Evolutionary conservation across 1,140 invertebrate genomes (phyloP).

Genomic region (Scaptomyza pallida): DNA sequence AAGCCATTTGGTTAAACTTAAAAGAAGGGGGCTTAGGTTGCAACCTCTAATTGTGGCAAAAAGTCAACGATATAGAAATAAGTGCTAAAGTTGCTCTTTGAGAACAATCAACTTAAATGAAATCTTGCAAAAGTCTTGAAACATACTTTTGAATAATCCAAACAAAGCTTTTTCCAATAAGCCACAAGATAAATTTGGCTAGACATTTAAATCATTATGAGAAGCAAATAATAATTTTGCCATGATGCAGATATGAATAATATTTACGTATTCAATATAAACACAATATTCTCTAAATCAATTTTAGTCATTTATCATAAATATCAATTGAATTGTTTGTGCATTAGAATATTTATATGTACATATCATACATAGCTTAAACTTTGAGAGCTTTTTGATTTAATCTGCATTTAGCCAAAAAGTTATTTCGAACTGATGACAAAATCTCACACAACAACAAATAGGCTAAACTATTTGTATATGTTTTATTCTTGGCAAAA

Average conservation of each 20-base stretch:
- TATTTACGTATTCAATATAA: not conserved
- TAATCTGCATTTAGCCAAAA: not conserved
- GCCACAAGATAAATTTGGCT: too few species aligned
- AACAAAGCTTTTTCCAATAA: not conserved
- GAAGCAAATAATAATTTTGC: not conserved
- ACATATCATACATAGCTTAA: not conserved
- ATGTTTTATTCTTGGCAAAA: not conserved
- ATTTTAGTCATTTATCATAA: not conserved
- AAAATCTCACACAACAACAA: not conserved
- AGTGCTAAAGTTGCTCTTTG: not conserved
- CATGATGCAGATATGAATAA: not conserved
- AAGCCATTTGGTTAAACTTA: not conserved
- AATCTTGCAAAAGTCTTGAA: too few species aligned
- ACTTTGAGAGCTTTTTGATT: too few species aligned
- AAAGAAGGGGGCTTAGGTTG: not conserved
- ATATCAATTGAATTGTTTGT: not conserved
- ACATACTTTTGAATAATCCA: too few species aligned
- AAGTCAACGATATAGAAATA: not conserved
- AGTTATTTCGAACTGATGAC: too few species aligned
- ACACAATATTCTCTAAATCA: not conserved
- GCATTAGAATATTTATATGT: not conserved
- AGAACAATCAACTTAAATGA: too few species aligned
- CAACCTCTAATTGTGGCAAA: conserved; percentile 1
- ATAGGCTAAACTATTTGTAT: conserved; percentile 1
- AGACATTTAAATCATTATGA: not conserved